Evolutionary conservation across 1,140 invertebrate species (phyloP).

Genomic region (Whitmania pigra): DNA sequence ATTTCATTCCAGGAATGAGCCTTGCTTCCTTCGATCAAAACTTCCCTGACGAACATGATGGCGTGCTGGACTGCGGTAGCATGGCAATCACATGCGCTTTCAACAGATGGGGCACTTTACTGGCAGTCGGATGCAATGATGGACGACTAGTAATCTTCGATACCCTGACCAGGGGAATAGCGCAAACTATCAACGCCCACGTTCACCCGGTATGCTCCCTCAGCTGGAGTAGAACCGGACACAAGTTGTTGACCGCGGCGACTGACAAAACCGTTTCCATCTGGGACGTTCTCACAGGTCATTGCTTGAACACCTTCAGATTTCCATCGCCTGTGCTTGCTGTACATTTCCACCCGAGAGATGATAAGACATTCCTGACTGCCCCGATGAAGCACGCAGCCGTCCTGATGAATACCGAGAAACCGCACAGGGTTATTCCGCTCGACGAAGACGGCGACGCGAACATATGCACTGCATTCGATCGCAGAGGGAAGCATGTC

Average conservation of each 20-base stretch:
- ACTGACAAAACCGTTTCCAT: conserved; percentile 95
- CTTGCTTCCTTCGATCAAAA: too few species aligned
- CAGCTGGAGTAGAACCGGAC: conserved; percentile 95
- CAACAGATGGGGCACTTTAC: conserved; percentile 81
- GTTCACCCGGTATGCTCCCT: conserved; percentile 95
- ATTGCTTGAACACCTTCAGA: conserved; percentile 80
- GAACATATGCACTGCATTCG: conserved; percentile 91
- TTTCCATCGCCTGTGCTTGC: conserved; percentile 91
- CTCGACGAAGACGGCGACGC: conserved; percentile 67
- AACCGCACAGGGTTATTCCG: conserved; percentile 70
- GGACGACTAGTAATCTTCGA: conserved; percentile 96
- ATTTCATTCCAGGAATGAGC: too few species aligned
- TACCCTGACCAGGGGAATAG: conserved; percentile 88
- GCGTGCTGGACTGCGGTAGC: conserved; percentile 58
- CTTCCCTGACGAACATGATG: conserved; percentile 48
- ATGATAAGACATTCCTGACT: conserved; percentile 72
- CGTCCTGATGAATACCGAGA: conserved; percentile 68
- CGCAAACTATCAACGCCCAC: conserved; percentile 90
- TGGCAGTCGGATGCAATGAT: conserved; percentile 97
- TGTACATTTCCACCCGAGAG: conserved; percentile 84
- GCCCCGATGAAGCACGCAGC: conserved; percentile 92
- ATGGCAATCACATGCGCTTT: conserved; percentile 91
- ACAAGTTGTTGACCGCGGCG: conserved; percentile 69
- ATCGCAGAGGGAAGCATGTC: conserved; percentile 79
- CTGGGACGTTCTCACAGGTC: conserved; percentile 84